Conservation (phyloP, 1,140 invertebrate genomes). For the Pollicipes pollicipes region DNA sequence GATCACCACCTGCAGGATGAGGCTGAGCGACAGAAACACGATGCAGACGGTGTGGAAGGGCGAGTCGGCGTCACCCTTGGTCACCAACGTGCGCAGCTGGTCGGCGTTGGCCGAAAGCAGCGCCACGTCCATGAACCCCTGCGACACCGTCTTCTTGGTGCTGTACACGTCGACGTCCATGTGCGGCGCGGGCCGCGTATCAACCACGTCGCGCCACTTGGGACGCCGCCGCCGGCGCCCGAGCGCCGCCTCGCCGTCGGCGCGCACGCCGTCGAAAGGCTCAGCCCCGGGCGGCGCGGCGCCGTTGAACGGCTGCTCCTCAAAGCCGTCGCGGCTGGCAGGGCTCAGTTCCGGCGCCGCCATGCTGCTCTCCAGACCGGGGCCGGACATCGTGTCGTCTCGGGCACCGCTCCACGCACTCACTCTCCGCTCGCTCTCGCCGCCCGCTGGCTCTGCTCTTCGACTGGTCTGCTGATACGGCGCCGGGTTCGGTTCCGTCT, state of each 20-base stretch:
- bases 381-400: not conserved
- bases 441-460: not conserved
- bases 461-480: not conserved
- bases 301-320: too few species aligned
- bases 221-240: too few species aligned
- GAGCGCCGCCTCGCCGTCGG: not conserved
- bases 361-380: not conserved
- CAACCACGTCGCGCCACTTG: constrained; percentile 42
- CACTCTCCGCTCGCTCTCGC: not conserved
- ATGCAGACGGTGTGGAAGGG: constrained; percentile 43
- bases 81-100: constrained; percentile 67
- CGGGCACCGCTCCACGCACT: not conserved
- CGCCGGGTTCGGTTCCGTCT: not conserved
- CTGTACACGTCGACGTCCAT: constrained; percentile 64
- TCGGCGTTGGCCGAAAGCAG: constrained; percentile 44
- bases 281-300: not conserved
- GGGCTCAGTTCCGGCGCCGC: not conserved
- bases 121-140: constrained; percentile 32
- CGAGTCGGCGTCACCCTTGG: constrained; percentile 35
- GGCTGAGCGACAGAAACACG: constrained; percentile 57
- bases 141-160: constrained; percentile 71
- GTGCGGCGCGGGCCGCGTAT: constrained; percentile 54
- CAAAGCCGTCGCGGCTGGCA: too few species aligned
- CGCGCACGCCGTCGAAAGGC: not conserved
- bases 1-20: constrained; percentile 60